phyloP scores from a whole-genome alignment of 2,888 invertebrate genomes.

The Nineta flava region DNA sequence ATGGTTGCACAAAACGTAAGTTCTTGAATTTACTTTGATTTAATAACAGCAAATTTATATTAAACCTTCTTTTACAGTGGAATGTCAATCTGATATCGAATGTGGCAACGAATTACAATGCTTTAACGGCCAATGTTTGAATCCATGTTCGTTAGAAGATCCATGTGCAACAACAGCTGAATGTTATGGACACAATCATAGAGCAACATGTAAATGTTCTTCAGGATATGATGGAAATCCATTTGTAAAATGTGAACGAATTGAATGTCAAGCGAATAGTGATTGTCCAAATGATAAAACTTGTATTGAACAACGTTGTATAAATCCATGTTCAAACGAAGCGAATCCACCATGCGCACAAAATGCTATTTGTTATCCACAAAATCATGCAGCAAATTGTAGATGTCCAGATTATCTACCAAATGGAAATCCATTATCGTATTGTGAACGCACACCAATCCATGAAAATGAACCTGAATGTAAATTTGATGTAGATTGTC shows the following conservation, averaged over 20 bases:
- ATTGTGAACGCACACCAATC: slow-evolving; percentile 41
- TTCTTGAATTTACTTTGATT: slow-evolving; percentile 7
- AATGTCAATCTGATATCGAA: slow-evolving; percentile 68
- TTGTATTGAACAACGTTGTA: slow-evolving; percentile 55
- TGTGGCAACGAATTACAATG: slow-evolving; percentile 69
- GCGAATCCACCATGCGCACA: slow-evolving; percentile 60
- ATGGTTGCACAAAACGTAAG: slow-evolving; percentile 59
- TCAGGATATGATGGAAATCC: slow-evolving; percentile 66
- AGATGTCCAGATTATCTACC: slow-evolving; percentile 68
- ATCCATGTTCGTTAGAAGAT: slow-evolving; percentile 62
- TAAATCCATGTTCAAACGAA: slow-evolving; percentile 57
- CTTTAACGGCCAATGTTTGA: slow-evolving; percentile 66
- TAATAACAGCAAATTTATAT: background rate
- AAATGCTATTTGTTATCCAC: slow-evolving; percentile 65
- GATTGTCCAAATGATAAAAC: slow-evolving; percentile 65
- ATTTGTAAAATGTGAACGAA: slow-evolving; percentile 55
- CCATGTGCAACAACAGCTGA: slow-evolving; percentile 73
- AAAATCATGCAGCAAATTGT: slow-evolving; percentile 68
- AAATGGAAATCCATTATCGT: slow-evolving; percentile 62
- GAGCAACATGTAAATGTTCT: slow-evolving; percentile 66
- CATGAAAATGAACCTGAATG: slow-evolving; percentile 49
- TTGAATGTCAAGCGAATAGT: slow-evolving; percentile 62
- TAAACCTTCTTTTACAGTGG: slow-evolving; percentile 36
- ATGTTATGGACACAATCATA: slow-evolving; percentile 66
- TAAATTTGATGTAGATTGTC: slow-evolving; percentile 61